Conservation (phyloP, 2,888 invertebrate species). For the Sipha maydis region DNA sequence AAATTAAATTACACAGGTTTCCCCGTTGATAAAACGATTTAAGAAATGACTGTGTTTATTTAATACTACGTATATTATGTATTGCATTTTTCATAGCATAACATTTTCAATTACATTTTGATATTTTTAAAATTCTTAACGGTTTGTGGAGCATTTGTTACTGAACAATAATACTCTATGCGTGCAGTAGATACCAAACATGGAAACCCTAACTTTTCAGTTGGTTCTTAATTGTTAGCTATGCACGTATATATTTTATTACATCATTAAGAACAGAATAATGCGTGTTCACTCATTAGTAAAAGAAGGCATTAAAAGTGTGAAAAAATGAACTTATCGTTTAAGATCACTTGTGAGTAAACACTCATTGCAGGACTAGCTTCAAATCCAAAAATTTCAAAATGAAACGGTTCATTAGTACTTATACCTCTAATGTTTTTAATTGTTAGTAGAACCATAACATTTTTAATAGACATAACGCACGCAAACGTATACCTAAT, state of each 20-base stretch:
- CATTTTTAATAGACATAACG: neutral
- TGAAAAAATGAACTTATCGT: no score
- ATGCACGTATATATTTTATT: neutral
- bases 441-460: conserved; percentile 1
- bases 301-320: neutral
- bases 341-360: no score
- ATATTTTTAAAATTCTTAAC: neutral
- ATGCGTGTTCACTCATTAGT: neutral
- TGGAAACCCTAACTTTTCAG: neutral
- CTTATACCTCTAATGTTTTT: neutral
- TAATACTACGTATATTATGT: no score
- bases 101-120: neutral
- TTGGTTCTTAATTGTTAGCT: neutral
- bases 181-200: neutral
- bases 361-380: no score
- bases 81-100: neutral
- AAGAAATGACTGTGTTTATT: neutral
- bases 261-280: neutral
- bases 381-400: neutral
- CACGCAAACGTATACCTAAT: neutral
- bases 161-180: no score
- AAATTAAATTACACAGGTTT: neutral
- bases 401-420: neutral
- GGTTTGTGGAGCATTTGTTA: no score
- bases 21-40: neutral